Evolutionary conservation across 2,888 invertebrate species (phyloP).

Genomic region (Augochlorella aurata): DNA sequence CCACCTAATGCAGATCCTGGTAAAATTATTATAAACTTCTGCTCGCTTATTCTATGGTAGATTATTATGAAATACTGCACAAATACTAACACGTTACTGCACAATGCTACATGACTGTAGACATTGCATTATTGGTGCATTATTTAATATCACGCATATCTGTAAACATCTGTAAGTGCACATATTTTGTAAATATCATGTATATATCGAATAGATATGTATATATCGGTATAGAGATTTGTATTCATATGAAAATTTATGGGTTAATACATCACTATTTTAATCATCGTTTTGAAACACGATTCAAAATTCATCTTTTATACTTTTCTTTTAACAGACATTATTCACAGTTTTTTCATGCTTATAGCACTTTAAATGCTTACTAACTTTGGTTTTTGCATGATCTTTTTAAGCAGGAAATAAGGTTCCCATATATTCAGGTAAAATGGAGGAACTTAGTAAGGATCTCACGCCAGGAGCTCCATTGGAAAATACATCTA

Average conservation of each 20-base stretch:
- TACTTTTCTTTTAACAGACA: slow-evolving; percentile 43
- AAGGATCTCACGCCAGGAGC: slow-evolving; percentile 76
- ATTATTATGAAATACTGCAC: slow-evolving; percentile 19
- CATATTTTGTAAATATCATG: slow-evolving; percentile 5
- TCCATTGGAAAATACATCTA: slow-evolving; percentile 73
- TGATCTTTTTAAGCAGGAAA: slow-evolving; percentile 77
- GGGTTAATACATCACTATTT: slow-evolving; percentile 15
- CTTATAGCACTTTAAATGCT: slow-evolving; percentile 71
- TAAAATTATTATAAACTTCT: slow-evolving; percentile 67
- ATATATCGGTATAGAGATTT: not conserved
- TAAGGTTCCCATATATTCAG: slow-evolving; percentile 80
- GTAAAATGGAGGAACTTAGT: slow-evolving; percentile 80
- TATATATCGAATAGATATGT: not conserved
- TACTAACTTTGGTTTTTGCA: slow-evolving; percentile 77
- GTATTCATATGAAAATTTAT: not conserved
- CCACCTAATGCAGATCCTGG: slow-evolving; percentile 83
- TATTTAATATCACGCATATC: slow-evolving; percentile 17
- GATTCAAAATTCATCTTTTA: slow-evolving; percentile 11
- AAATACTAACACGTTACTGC: slow-evolving; percentile 20
- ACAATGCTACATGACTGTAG: slow-evolving; percentile 2
- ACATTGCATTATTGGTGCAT: slow-evolving; percentile 12
- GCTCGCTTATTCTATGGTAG: slow-evolving; percentile 36
- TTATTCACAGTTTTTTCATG: slow-evolving; percentile 49
- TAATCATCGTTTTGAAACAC: slow-evolving; percentile 21
- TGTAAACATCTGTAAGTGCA: slow-evolving; percentile 34